These are phyloP conservation scores for Aphidoletes aphidimyza DNA, from an alignment of 2,888 invertebrate species.

Conservation along the genomic window DNA sequence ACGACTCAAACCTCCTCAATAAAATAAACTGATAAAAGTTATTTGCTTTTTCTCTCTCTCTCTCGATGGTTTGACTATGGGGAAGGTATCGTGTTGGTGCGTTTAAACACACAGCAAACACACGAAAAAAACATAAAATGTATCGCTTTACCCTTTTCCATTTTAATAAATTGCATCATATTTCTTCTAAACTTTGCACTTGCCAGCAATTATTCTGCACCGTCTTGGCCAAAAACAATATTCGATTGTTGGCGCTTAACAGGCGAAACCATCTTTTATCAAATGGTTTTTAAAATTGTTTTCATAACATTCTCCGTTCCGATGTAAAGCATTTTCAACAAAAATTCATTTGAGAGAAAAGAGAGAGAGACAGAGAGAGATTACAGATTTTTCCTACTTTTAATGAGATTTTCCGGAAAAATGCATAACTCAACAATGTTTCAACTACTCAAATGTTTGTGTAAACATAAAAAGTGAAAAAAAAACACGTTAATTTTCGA, in stretches of 20 bases:
- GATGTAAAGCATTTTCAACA: neutral
- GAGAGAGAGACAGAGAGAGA: neutral
- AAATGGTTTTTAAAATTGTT: neutral
- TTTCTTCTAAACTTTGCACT: constrained; percentile 13
- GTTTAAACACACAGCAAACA: too few species aligned
- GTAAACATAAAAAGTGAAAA: neutral
- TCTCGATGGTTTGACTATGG: neutral
- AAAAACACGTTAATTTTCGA: neutral
- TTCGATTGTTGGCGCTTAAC: too few species aligned
- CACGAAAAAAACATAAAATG: neutral
- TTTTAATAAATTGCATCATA: constrained; percentile 15
- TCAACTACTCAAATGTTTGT: neutral
- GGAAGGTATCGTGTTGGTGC: neutral
- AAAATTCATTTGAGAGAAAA: neutral
- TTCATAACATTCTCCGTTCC: neutral
- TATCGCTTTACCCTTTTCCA: neutral
- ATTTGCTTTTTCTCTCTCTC: too few species aligned
- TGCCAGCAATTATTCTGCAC: constrained; percentile 15
- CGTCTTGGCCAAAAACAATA: neutral
- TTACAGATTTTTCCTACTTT: neutral
- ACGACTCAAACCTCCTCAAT: too few species aligned
- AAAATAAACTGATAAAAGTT: constrained; percentile 5
- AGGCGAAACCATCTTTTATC: too few species aligned
- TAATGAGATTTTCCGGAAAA: neutral
- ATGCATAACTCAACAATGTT: neutral